Conservation (phyloP, 2,888 invertebrate species). For the Tenthredo livida region DNA sequence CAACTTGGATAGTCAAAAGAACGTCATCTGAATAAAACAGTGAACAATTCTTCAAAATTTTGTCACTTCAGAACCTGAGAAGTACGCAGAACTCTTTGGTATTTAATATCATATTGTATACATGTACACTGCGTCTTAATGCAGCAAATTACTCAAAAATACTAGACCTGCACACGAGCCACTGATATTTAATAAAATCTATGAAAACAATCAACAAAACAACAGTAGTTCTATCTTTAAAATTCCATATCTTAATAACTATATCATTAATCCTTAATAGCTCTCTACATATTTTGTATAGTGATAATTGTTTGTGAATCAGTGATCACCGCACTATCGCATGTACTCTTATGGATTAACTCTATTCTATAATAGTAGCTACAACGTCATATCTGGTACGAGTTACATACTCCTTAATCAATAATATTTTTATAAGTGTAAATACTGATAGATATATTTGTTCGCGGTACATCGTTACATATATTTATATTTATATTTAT, state of each 20-base stretch:
- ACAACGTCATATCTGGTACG: conserved; percentile 46
- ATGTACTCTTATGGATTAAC: conserved; percentile 46
- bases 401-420: conserved; percentile 51
- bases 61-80: neutral
- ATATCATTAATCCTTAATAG: conserved; percentile 57
- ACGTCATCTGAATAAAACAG: conserved; percentile 21
- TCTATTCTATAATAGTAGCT: conserved; percentile 55
- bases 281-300: conserved; percentile 49
- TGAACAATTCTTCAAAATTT: conserved; percentile 14
- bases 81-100: conserved; percentile 22
- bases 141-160: conserved; percentile 34
- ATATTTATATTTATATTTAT: conserved; percentile 43
- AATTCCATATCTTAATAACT: conserved; percentile 68
- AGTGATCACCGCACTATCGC: conserved; percentile 51
- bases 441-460: conserved; percentile 75
- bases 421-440: conserved; percentile 63
- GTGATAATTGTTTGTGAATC: conserved; percentile 43
- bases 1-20: conserved; percentile 6
- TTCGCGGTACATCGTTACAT: conserved; percentile 58
- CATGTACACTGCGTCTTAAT: neutral
- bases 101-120: conserved; percentile 18
- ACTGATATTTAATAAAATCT: conserved; percentile 73
- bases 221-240: conserved; percentile 74
- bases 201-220: conserved; percentile 77
- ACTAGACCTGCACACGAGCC: conserved; percentile 26